Base-by-base conservation (phyloP, 2,888 invertebrate species). In the Rhamnusium bicolor region DNA sequence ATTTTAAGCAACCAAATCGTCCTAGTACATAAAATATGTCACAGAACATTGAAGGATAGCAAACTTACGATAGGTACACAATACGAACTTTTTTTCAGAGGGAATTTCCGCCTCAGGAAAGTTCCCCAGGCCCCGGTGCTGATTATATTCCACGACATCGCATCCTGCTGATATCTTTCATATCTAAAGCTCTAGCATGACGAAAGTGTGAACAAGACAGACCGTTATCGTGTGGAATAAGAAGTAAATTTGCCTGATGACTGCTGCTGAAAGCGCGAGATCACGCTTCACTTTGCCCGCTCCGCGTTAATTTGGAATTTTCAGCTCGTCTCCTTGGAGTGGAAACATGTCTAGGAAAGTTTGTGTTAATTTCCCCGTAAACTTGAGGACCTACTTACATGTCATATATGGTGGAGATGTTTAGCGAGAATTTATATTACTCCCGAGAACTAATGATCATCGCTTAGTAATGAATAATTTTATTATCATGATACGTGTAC, bases 191-290 rank as follows among this genome's bases (percentile, higher is more conserved):
- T 19, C 19, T 16, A n/a, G 19, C 51, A 19, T 19, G 32, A 12
- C 4, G 27, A 16, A 62, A 46, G 53, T 61, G 62, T 49, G 69
- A 69, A 69, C 40, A 16, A 51, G 29, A 62, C 21, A 60, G 47
- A 51, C 46, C 49, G 47, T 69, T 69, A 69, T 61, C 58, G 46
- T 29, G 16, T 49, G 19, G 32, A 71, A 65, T 62, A 29, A 60
- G 56, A 46, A 71, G 56, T 65, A 53, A 61, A 61, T 71, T 66
- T 32, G 19, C 51, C 66, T 60, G 66, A 71, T 66, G 71, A 71
- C 21, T 40, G 58, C n/a, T 29, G 51, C 29, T 46, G 53, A 49
- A 67, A 27, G 61, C 27, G 60, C 60, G 67, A 32, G 67, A 60
- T 71, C 71, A 65, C 65, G 65, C 54, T 53, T 62, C 47, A 65